Base-by-base conservation (phyloP, 2,113 vertebrate species). In the Odobenus rosmarus region DNA sequence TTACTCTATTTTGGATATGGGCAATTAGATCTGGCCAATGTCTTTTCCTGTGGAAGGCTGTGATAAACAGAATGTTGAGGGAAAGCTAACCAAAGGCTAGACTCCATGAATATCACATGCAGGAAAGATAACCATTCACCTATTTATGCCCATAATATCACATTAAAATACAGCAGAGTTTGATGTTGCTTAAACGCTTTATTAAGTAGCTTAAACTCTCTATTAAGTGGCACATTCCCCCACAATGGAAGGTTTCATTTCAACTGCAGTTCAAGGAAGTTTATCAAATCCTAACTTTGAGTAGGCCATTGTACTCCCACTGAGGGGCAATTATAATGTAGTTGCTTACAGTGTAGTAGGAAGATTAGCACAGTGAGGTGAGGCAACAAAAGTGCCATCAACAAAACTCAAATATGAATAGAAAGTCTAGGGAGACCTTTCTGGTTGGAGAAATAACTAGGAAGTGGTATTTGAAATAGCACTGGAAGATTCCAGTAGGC, bases 271-370 rank as follows among this genome's bases (percentile, higher is more conserved):
- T 85, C n/a, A 87, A 92, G 57, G 51, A 80, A 90, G 14, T 90
- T 95, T 81, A 81, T 83, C 36, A 64, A 91, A 95, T 89, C n/a
- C 46, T 94, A 5, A 74, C 24, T 97, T 71, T 71, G 72, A 93
- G 42, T 26, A 55, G 11, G 74, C 69, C 64, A 71, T 85, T 92
- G 53, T 62, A 51, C 42, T 79, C 67, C 64, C 36, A 84, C 36
- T 33, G 11, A 93, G 62, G 53, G 79, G 4, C 76, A 71, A 77
- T 92, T 97, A 57, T 28, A 79, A 67, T 74, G 16, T 61, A n/a
- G 46, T 74, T 92, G 49, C 67, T 95, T 71, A 83, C 49, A 55
- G 21, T 86, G 5, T 46, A 62, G 79, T 88, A 46, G 33, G 39
- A 85, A 90, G 57, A 69, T 83, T 90, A n/a, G 9, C 53, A 89